Conservation (phyloP, 2,888 invertebrate species). For the Emmelina monodactyla region DNA sequence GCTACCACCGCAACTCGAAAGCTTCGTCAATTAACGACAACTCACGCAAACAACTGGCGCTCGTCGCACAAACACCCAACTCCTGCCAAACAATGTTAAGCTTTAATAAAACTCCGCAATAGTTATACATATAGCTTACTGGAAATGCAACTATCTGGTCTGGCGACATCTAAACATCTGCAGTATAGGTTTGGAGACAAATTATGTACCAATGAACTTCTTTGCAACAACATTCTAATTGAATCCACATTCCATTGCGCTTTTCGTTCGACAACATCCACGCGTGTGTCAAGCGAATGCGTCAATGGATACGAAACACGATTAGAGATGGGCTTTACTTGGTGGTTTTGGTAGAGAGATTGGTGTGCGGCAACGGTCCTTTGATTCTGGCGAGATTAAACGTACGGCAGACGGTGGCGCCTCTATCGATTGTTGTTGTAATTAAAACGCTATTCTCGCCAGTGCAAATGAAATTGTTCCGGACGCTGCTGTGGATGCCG, state of each 20-base stretch:
- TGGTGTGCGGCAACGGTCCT: constrained; percentile 62
- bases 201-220: constrained; percentile 34
- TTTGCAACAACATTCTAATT: constrained; percentile 27
- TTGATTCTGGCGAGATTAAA: constrained; percentile 65
- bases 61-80: not conserved
- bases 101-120: constrained; percentile 51
- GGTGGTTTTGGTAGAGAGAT: constrained; percentile 33
- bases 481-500: constrained; percentile 57
- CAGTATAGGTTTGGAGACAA: constrained; percentile 55
- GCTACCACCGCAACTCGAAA: too few relatives aligned
- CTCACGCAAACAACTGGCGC: constrained; percentile 2
- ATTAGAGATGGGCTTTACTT: too few relatives aligned
- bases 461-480: constrained; percentile 67
- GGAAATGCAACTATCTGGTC: constrained; percentile 60
- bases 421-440: constrained; percentile 68
- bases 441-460: constrained; percentile 65
- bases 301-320: not conserved
- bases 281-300: not conserved
- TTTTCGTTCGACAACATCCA: constrained; percentile 1
- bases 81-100: constrained; percentile 36
- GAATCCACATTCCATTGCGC: constrained; percentile 24
- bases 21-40: too few relatives aligned
- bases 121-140: constrained; percentile 43
- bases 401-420: constrained; percentile 67
- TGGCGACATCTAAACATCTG: constrained; percentile 49